Evolutionary conservation across 2,113 vertebrate species (phyloP).

Genomic region (Centrocercus urophasianus): DNA sequence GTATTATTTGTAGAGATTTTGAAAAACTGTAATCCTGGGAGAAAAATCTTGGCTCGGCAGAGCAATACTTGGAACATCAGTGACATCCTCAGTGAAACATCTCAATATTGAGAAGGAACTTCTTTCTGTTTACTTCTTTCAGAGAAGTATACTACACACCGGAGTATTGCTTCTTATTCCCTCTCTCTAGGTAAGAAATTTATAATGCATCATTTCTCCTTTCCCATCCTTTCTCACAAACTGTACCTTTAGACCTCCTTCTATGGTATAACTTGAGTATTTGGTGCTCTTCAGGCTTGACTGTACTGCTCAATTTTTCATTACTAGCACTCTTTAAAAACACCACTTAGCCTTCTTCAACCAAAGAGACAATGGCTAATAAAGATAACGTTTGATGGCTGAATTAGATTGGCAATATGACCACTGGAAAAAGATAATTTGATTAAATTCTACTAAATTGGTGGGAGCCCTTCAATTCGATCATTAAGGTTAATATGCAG

Average conservation of each 20-base stretch:
- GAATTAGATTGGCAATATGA: neutral
- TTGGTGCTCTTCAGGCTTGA: neutral
- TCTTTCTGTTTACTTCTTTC: neutral
- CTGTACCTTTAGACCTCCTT: neutral
- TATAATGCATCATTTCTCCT: neutral
- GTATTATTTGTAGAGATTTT: neutral
- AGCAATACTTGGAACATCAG: neutral
- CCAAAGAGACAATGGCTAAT: neutral
- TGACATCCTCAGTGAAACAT: neutral
- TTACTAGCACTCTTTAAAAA: neutral
- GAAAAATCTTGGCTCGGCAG: neutral
- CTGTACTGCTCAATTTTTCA: neutral
- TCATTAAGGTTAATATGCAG: neutral
- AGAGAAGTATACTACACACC: neutral
- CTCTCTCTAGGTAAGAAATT: neutral
- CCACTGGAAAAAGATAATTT: neutral
- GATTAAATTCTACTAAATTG: neutral
- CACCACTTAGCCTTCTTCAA: neutral
- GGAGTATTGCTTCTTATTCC: neutral
- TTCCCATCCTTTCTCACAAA: neutral
- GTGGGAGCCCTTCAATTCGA: neutral
- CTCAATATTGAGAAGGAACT: neutral
- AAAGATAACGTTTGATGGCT: neutral
- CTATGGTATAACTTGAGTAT: neutral
- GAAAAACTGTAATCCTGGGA: neutral